A percentile compares a stretch with the other conserved stretches of the same genome.
These are phyloP conservation scores for Reticulitermes speratus DNA, from an alignment of 1,140 invertebrate species.

Conservation along the genomic window DNA sequence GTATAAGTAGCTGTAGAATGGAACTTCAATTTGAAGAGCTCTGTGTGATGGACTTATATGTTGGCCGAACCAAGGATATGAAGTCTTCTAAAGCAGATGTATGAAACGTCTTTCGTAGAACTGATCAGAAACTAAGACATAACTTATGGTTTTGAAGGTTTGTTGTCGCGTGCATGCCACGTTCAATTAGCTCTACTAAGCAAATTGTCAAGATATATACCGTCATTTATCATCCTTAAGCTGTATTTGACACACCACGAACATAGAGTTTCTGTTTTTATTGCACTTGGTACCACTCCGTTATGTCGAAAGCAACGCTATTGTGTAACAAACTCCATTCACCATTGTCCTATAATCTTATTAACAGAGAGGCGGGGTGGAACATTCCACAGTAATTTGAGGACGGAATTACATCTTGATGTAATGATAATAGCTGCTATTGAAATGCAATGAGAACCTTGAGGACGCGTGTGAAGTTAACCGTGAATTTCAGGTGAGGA, in stretches of 20 bases:
- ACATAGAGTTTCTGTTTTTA: neutral
- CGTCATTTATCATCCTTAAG: slow-evolving; percentile 13
- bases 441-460: too few relatives aligned
- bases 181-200: slow-evolving; percentile 7
- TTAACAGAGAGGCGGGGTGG: neutral
- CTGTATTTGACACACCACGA: neutral
- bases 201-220: neutral
- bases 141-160: neutral
- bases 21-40: too few relatives aligned
- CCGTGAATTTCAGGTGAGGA: too few relatives aligned
- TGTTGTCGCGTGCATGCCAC: neutral
- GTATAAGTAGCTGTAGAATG: too few relatives aligned
- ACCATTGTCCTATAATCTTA: neutral
- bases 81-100: neutral
- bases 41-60: neutral
- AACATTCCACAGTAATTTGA: too few relatives aligned
- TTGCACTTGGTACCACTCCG: neutral
- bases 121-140: neutral
- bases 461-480: too few relatives aligned
- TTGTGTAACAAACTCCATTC: neutral
- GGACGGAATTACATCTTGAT: too few relatives aligned
- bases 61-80: neutral
- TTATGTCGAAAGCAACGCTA: neutral
- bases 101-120: neutral
- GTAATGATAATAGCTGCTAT: too few relatives aligned